phyloP scores from a whole-genome alignment of 2,113 vertebrate genomes.

The Camarhynchus parvulus region DNA sequence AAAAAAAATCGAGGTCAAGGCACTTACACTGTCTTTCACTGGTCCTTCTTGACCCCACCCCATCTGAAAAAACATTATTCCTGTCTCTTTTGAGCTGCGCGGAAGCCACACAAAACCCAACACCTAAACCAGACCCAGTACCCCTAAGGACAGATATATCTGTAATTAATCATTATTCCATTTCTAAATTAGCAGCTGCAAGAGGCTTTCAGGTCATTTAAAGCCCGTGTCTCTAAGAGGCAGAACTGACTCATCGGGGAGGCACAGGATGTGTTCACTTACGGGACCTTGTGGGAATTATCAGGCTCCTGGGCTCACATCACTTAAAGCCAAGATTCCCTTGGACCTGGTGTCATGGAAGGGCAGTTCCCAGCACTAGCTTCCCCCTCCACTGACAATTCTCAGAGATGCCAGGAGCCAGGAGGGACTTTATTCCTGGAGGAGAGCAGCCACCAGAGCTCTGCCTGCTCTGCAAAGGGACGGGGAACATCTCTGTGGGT shows the following conservation, averaged over 20 bases:
- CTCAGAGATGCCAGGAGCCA: not conserved
- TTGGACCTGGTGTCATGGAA: not conserved
- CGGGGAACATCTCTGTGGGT: not conserved
- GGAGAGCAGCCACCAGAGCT: not conserved
- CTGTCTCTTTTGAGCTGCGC: not conserved
- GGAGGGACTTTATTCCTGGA: not conserved
- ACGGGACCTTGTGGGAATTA: not conserved
- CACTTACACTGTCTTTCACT: accelerated
- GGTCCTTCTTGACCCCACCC: not conserved
- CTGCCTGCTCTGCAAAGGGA: not conserved
- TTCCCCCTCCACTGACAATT: not conserved
- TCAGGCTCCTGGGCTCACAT: not conserved
- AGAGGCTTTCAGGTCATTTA: not conserved
- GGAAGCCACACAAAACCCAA: not conserved
- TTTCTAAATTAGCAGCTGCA: not conserved
- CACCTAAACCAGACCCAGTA: not conserved
- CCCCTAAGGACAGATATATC: not conserved
- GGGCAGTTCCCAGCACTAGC: not conserved
- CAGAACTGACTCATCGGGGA: not conserved
- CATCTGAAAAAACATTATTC: not conserved
- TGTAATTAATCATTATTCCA: not conserved
- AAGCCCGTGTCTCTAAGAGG: not conserved
- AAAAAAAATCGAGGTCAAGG: not conserved
- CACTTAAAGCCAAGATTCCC: not conserved
- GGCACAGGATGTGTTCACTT: not conserved